Percentiles rank a stretch among this genome's conserved stretches.
These are phyloP conservation scores for Tetragnatha montana DNA, from an alignment of 2,888 invertebrate genomes.

Conservation along the genomic window DNA sequence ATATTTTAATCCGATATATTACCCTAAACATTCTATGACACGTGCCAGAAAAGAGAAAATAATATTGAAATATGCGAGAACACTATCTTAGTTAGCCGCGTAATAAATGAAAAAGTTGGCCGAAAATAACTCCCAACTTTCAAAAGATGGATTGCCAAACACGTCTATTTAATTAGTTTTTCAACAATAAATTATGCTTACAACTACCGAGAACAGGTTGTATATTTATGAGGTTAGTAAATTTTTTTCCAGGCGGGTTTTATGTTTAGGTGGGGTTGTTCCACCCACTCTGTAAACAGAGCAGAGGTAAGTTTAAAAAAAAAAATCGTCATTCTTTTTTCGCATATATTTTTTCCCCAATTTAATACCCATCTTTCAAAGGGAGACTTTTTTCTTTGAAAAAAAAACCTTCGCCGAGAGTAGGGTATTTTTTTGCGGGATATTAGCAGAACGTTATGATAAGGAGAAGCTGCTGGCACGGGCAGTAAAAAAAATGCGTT, in stretches of 20 bases:
- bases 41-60: neutral
- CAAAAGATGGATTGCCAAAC: slow-evolving; percentile 53
- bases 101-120: neutral
- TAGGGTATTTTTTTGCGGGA: slow-evolving; percentile 3
- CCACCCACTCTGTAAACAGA: neutral
- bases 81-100: neutral
- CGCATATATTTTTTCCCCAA: slow-evolving; percentile 5
- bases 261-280: slow-evolving; percentile 41
- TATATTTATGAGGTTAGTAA: slow-evolving; percentile 65
- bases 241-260: slow-evolving; percentile 44
- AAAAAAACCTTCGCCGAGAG: slow-evolving; percentile 24
- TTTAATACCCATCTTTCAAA: slow-evolving; percentile 52
- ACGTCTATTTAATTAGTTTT: slow-evolving; percentile 66
- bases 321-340: neutral
- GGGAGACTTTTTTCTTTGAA: slow-evolving; percentile 13
- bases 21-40: neutral
- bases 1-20: neutral
- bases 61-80: neutral
- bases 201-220: slow-evolving; percentile 57
- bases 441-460: slow-evolving; percentile 42
- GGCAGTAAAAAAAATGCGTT: slow-evolving; percentile 49
- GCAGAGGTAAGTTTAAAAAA: neutral
- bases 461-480: slow-evolving; percentile 7
- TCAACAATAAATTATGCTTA: slow-evolving; percentile 64
- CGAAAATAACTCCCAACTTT: slow-evolving; percentile 46